phyloP scores from a whole-genome alignment of 2,113 vertebrate species.

The Spermophilus dauricus region DNA sequence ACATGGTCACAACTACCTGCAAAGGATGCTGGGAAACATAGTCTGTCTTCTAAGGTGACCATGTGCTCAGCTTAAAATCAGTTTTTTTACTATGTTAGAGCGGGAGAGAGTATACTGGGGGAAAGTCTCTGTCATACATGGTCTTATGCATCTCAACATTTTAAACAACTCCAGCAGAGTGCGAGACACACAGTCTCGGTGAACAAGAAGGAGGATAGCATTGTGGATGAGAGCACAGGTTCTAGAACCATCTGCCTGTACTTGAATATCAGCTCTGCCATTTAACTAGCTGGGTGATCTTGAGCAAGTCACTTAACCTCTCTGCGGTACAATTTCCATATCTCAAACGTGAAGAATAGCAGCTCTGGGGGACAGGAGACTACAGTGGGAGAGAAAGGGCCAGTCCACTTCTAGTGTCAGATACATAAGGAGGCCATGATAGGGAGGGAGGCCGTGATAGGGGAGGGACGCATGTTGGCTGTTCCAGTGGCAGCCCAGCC shows the following conservation, averaged over 20 bases:
- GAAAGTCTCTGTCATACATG: background rate
- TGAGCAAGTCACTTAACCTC: background rate
- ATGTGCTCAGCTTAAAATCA: background rate
- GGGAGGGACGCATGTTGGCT: background rate
- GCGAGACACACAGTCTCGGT: background rate
- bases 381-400: background rate
- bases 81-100: background rate
- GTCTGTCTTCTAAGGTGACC: background rate
- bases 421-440: background rate
- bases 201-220: background rate
- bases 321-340: background rate
- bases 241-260: background rate
- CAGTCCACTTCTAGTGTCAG: background rate
- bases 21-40: conserved; percentile 47
- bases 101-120: background rate
- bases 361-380: background rate
- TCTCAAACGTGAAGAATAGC: background rate
- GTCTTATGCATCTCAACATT: background rate
- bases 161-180: background rate
- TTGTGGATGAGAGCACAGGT: background rate
- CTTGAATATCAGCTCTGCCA: background rate
- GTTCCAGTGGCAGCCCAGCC: background rate
- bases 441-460: background rate
- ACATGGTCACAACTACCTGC: background rate
- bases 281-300: background rate